These are phyloP conservation scores for Crambe crambe DNA, from an alignment of 37 sponge, comb jelly and placozoan species.

Conservation along the genomic window DNA sequence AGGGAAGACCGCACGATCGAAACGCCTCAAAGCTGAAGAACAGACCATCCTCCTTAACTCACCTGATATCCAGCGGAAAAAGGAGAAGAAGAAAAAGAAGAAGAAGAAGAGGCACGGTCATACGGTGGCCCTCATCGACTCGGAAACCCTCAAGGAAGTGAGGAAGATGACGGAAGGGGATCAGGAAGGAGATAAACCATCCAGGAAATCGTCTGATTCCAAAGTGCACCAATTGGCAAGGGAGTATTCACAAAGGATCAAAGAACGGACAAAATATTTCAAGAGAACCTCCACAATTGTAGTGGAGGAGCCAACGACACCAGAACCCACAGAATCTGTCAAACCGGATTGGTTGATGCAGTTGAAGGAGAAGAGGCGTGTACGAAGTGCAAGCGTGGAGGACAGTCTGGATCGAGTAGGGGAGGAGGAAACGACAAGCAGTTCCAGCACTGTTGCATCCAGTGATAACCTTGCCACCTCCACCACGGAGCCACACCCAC, in stretches of 20 bases:
- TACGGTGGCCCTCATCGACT: conserved; percentile 22
- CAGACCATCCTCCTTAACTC: background rate
- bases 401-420: background rate
- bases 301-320: background rate
- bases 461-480: too few relatives aligned
- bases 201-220: too few relatives aligned
- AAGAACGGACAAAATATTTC: background rate
- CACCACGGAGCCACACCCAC: conserved; percentile 1
- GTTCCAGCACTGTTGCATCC: background rate
- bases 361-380: conserved; percentile 6
- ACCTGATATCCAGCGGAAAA: background rate
- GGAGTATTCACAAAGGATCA: conserved; percentile 53
- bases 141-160: conserved; percentile 14
- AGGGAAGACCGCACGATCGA: conserved; percentile 10
- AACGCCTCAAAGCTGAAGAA: background rate
- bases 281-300: background rate
- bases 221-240: conserved; percentile 52
- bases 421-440: background rate
- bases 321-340: background rate
- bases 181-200: too few relatives aligned
- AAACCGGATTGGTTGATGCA: conserved; percentile 14
- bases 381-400: background rate
- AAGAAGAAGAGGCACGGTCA: conserved; percentile 8
- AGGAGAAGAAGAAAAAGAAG: background rate
- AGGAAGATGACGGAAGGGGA: background rate